Evolutionary conservation across 2,888 invertebrate species (phyloP).

Genomic region (Adineta ricciae): DNA sequence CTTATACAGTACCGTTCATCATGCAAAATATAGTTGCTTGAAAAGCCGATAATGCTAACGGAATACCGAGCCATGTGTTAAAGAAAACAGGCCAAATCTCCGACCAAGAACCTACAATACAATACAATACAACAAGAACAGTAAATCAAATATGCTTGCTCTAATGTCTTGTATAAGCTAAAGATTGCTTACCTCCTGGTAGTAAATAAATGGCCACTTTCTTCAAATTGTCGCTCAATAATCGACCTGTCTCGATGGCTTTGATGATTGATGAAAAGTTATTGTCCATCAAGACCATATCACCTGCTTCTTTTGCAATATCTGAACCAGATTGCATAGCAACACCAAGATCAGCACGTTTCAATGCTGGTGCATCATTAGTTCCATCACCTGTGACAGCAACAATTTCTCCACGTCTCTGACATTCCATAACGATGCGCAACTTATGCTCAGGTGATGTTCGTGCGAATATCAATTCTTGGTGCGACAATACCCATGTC

Average conservation of each 20-base stretch:
- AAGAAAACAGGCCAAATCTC: constrained; percentile 24
- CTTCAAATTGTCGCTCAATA: constrained; percentile 25
- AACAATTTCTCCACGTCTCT: constrained; percentile 24
- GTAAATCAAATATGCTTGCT: neutral
- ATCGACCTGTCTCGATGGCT: constrained; percentile 26
- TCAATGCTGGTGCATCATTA: constrained; percentile 26
- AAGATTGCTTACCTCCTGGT: constrained; percentile 24
- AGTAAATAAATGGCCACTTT: constrained; percentile 27
- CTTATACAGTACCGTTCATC: constrained; percentile 14
- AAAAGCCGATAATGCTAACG: constrained; percentile 22
- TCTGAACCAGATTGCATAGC: neutral
- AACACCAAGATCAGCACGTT: neutral
- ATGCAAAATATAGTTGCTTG: constrained; percentile 18
- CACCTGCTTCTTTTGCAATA: neutral
- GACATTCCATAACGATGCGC: constrained; percentile 29
- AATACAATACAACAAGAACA: neutral
- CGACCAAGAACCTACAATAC: neutral
- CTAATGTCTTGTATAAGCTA: too few species aligned
- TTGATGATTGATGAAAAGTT: neutral
- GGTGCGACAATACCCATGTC: constrained; percentile 21
- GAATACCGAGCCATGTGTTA: constrained; percentile 22
- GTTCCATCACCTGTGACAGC: constrained; percentile 30
- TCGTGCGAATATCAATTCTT: constrained; percentile 28
- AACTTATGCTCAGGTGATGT: constrained; percentile 31
- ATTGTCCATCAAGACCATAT: neutral